Base-by-base conservation (phyloP, 2,888 invertebrate genomes). In the Cheilosia urbana region DNA sequence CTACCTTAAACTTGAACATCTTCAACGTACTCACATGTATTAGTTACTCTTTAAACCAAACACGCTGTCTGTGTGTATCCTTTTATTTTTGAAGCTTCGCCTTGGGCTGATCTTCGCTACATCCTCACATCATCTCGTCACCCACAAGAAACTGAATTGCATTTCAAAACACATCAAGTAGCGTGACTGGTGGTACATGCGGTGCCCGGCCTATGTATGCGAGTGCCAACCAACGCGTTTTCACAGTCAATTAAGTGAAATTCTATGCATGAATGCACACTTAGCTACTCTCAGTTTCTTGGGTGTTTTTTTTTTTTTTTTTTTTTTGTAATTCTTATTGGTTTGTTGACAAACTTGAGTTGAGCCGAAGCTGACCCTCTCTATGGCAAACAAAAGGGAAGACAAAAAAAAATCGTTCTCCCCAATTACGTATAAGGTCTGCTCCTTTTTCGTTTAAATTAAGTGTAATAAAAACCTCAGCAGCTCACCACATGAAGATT, bases 221-320 rank as follows among this genome's bases (percentile, higher is more conserved):
- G 17, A 75, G 57, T 17, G 53, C 21, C 53, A 62, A 68, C 55
- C 68, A 77, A 76, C 57, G 76, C 68, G 63, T 82, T 76, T 81
- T 71, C 60, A 71, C 60, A 77, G 71, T 77, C 71, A 82, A 82
- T 82, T 82, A 65, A 82, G 60, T 77, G n/a, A 66, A 80, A 66
- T 73, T 65, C 42, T 66, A 66, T 72, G 82, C 82, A 71, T 82
- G 82, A 71, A 66, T 77, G 77, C 71, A 51, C 77, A 77, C 71
- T 71, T 53, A 34, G 75, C 19, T 60, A 55, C 77, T 37, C 77
- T 55, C 19, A 27, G 53, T 62, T 62, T 37, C 51, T 37, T 34
- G 17, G 30, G 34, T 24, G 13, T 13, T n/a, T 40, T 30, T 17
- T n/a, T 45, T 45, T 45, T 13, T n/a, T 40, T 30, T 17, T n/a